Base-by-base conservation (phyloP, 2,888 invertebrate species). In the Desoria tigrina region DNA sequence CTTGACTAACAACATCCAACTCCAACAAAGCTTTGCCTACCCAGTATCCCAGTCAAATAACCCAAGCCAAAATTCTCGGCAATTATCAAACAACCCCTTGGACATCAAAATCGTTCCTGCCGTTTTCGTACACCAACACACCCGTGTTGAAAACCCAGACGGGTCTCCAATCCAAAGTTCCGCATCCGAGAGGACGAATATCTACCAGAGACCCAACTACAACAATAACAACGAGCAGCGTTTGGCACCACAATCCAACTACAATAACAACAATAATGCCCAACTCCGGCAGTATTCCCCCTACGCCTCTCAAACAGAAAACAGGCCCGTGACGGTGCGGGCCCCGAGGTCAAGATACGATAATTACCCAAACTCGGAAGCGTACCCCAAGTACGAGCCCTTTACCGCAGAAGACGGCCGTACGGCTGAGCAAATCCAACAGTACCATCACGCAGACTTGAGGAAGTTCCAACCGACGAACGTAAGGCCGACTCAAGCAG, bases 31-130 rank as follows among this genome's bases (percentile, higher is more conserved):
- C 28, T 61, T 42, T 24, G 45, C 56, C 1, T 14, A 16, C 18
- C 66, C 58, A 39, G n/a, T 69, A 11, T 54, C 64, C 4, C 42
- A 58, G 45, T 7, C 61, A 1, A 32, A 11, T 32, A n/a, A n/a
- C n/a, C n/a, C n/a, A n/a, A n/a, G n/a, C n/a, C n/a, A n/a, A n/a
- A n/a, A n/a, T n/a, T n/a, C n/a, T n/a, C n/a, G n/a, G n/a, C n/a
- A n/a, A n/a, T n/a, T 50, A 2, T n/a, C 61, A 21, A 55, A 21
- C 42, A 58, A 57, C 42, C 64, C 71, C 1, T 53, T 50, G 42
- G 66, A 72, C 23, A 72, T 72, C 16, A 72, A 72, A 62, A 69
- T 72, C 7, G 65, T 72, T 11, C 71, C 71, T 7, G 71, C 71
- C n/a, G 32, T 72, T 2, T 67, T 72, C 37, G 71, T 72, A 16